Base-by-base conservation (phyloP, 2,113 vertebrate species). In the Saccopteryx bilineata region DNA sequence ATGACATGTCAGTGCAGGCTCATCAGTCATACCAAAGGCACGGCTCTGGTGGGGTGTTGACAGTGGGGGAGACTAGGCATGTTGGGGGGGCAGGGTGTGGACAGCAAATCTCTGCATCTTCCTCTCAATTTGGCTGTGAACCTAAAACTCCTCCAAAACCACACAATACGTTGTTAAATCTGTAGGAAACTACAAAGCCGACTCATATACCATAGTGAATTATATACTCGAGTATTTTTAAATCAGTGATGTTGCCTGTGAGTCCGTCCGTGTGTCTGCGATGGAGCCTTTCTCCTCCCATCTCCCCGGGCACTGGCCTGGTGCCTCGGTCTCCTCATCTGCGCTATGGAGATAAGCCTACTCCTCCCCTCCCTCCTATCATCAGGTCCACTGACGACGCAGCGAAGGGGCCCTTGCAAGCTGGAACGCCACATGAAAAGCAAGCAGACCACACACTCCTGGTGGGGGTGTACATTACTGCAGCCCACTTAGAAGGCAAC, bases 241-340 rank as follows among this genome's bases (percentile, higher is more conserved):
- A 83, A 50, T 39, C 39, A 82, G 63, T 10, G 5, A 68, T 14
- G 31, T 5, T 50, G 17, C 33, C 31, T 89, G 6, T n/a, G 65
- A 7, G 1, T 71, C 63, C 1, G 4, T 52, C 39, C 58, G 10
- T 50, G 52, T 56, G 15, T n/a, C 1, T 56, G 12, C 2, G 12
- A 48, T 13, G 28, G 69, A 78, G 18, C 6, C 23, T 54, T 31
- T 61, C 19, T 69, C 71, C 12, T 31, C 50, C 50, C 19, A 9
- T n/a, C 28, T 1, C 19, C 76, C 39, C 9, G 19, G 1, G 9
- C 0, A 28, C 39, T 54, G 2, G 0, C 24, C 61, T 15, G 33
- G 33, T 26, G 68, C 61, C 75, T 91, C 69, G 5, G 46, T 63
- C 58, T 88, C 58, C 48, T 69, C 17, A 8, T 68, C 63, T 50